These are phyloP conservation scores for Cyclina sinensis DNA, from an alignment of 1,140 invertebrate genomes.

Conservation along the genomic window DNA sequence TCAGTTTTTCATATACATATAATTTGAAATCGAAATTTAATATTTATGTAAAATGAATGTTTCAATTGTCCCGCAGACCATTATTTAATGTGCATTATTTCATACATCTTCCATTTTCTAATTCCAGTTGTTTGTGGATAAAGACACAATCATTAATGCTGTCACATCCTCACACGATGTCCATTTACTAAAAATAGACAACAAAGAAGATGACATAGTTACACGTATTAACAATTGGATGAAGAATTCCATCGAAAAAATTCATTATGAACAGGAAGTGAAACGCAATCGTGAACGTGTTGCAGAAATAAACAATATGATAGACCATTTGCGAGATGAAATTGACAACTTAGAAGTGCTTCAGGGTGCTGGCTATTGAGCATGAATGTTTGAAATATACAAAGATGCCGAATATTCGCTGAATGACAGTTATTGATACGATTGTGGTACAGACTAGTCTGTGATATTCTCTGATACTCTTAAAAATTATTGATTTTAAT, in stretches of 20 bases:
- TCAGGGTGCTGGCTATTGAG: slow-evolving; percentile 66
- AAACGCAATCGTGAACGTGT: slow-evolving; percentile 91
- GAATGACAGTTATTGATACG: no score
- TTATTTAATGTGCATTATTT: no score
- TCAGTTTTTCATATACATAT: no score
- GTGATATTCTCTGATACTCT: no score
- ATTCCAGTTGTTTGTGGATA: slow-evolving; percentile 90
- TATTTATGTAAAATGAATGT: no score
- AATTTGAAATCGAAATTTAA: no score
- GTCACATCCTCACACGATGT: slow-evolving; percentile 91
- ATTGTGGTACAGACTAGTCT: no score
- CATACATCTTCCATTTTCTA: no score
- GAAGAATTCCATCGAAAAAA: slow-evolving; percentile 86
- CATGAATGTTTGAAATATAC: no score
- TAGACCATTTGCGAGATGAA: slow-evolving; percentile 92
- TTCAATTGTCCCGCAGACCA: no score
- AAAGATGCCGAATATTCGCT: no score
- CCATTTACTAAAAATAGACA: slow-evolving; percentile 92
- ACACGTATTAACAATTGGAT: slow-evolving; percentile 91
- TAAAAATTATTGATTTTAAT: no score
- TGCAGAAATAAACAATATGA: slow-evolving; percentile 93
- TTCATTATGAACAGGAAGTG: slow-evolving; percentile 90
- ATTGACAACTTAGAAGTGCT: slow-evolving; percentile 87
- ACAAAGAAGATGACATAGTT: slow-evolving; percentile 91
- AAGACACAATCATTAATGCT: slow-evolving; percentile 91